A percentile compares a stretch with the other conserved stretches of the same genome.
Evolutionary conservation across 2,888 invertebrate genomes (phyloP).

Genomic region (Neoascia interrupta): DNA sequence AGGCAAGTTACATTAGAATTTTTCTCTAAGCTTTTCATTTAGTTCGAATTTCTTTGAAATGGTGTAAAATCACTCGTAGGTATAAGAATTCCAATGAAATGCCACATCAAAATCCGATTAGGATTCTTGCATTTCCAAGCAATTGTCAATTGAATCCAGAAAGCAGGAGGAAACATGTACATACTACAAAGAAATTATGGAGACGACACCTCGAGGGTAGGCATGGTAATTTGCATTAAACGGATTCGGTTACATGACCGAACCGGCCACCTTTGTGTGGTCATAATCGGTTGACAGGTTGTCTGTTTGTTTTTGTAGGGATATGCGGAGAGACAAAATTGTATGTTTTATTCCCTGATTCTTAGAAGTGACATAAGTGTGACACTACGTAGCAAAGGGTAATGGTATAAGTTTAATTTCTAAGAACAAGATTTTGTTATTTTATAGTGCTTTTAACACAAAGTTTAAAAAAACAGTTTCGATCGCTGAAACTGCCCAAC

Average conservation of each 20-base stretch:
- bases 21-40: slow-evolving; percentile 14
- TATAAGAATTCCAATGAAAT: slow-evolving; percentile 2
- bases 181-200: no score
- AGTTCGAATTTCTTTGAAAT: slow-evolving; percentile 31
- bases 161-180: not conserved
- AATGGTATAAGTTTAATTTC: no score
- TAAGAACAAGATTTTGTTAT: no score
- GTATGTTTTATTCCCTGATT: not conserved
- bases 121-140: slow-evolving; percentile 36
- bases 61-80: no score
- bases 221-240: slow-evolving; percentile 59
- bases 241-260: slow-evolving; percentile 52
- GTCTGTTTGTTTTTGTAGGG: slow-evolving; percentile 67
- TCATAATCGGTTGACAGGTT: slow-evolving; percentile 59
- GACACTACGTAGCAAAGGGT: no score
- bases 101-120: slow-evolving; percentile 54
- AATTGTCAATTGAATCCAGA: slow-evolving; percentile 44
- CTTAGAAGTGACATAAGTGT: no score
- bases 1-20: no score
- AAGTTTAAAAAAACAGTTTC: no score
- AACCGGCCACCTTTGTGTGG: slow-evolving; percentile 31
- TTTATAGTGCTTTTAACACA: no score
- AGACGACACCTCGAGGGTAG: slow-evolving; percentile 14
- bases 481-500: no score
- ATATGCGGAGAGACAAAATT: slow-evolving; percentile 24